Conservation (phyloP, 2,113 vertebrate genomes). For the Epinephelus lanceolatus region DNA sequence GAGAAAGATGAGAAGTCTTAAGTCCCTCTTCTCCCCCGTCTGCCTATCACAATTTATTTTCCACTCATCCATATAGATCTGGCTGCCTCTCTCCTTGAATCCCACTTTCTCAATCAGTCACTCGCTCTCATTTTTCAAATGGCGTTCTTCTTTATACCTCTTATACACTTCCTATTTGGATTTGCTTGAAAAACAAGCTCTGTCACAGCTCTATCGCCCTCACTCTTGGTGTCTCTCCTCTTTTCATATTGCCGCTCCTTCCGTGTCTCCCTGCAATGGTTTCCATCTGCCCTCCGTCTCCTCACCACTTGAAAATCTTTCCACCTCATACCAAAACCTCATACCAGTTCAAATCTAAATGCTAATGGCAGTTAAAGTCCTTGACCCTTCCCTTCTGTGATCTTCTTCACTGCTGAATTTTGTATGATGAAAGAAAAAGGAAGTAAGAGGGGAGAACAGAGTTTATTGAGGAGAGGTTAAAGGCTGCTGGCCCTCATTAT, state of each 20-base stretch:
- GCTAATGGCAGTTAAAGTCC: conserved; percentile 79
- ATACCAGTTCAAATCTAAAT: conserved; percentile 79
- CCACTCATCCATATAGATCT: conserved; percentile 29
- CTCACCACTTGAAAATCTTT: conserved; percentile 54
- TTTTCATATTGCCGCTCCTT: conserved; percentile 20
- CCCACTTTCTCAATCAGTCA: conserved; percentile 23
- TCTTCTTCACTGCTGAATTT: conserved; percentile 69
- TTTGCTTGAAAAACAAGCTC: conserved; percentile 43
- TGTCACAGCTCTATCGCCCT: conserved; percentile 11
- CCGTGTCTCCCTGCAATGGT: conserved; percentile 1
- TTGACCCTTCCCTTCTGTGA: conserved; percentile 67
- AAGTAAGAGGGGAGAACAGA: conserved; percentile 38
- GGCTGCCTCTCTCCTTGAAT: conserved; percentile 19
- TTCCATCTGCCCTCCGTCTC: conserved; percentile 20
- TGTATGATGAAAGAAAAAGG: conserved; percentile 65
- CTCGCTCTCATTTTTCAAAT: conserved; percentile 46
- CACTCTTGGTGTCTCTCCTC: conserved; percentile 2
- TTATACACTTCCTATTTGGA: conserved; percentile 12
- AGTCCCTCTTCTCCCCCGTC: conserved; percentile 14
- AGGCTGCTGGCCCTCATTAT: conserved; percentile 69
- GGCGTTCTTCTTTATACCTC: conserved; percentile 23
- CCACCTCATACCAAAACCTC: conserved; percentile 55
- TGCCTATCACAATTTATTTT: conserved; percentile 10
- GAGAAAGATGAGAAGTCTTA: conserved; percentile 11
- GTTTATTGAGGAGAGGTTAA: conserved; percentile 73